Conservation (phyloP, 2,888 invertebrate genomes). For the Xestia ashworthii region DNA sequence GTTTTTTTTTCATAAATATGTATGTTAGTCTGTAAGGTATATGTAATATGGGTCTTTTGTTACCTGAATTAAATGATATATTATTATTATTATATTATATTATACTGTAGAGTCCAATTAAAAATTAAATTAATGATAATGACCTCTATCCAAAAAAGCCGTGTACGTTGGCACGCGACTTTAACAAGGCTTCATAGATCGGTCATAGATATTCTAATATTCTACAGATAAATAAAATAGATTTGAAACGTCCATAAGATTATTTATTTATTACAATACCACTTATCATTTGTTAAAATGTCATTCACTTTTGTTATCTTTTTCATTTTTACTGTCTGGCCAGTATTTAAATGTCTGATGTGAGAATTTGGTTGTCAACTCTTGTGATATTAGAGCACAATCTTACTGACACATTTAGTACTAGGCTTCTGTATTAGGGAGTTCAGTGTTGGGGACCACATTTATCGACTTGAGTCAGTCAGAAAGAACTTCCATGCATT, state of each 20-base stretch:
- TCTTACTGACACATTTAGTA: not conserved
- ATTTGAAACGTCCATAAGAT: conserved; percentile 41
- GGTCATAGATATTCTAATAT: conserved; percentile 18
- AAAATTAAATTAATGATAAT: conserved; percentile 53
- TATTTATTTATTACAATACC: conserved; percentile 21
- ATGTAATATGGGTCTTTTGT: no score
- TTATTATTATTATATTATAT: no score
- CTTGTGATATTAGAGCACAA: not conserved
- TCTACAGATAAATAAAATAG: conserved; percentile 43
- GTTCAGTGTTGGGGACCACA: not conserved
- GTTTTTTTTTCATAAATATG: no score
- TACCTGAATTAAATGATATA: no score
- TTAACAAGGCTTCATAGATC: conserved; percentile 14
- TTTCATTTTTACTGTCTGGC: not conserved
- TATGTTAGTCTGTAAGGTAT: no score
- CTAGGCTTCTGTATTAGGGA: not conserved
- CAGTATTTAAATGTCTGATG: conserved; percentile 14
- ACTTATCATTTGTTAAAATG: conserved; percentile 25
- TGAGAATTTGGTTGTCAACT: not conserved
- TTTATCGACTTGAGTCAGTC: not conserved
- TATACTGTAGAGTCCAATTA: conserved; percentile 27
- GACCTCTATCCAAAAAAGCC: conserved; percentile 52
- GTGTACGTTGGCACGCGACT: conserved; percentile 27
- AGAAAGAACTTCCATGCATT: not conserved
- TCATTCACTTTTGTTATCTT: conserved; percentile 36